A percentile compares a stretch with the other conserved stretches of the same genome.
phyloP scores from a whole-genome alignment of 1,140 invertebrate species.

The Trichomalopsis sarcophagae region DNA sequence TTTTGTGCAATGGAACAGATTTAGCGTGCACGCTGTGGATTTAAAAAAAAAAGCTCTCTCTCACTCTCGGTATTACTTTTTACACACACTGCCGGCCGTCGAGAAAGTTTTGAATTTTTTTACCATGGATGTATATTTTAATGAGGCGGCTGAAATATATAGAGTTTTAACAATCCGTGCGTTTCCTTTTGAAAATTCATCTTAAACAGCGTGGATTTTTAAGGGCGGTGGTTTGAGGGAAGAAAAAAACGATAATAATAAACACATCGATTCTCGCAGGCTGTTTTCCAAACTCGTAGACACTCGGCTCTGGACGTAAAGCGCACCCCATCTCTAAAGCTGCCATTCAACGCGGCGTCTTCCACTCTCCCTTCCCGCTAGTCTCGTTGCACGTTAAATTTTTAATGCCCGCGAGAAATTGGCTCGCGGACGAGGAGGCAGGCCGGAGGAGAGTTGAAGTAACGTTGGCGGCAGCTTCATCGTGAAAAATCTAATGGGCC shows the following conservation, averaged over 20 bases:
- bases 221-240: neutral
- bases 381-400: slow-evolving; percentile 26
- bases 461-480: slow-evolving; percentile 33
- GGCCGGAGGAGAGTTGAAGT: slow-evolving; percentile 33
- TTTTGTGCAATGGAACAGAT: neutral
- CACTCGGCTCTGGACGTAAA: neutral
- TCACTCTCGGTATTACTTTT: neutral
- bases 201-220: too few relatives aligned
- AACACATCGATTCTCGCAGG: neutral
- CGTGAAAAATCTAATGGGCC: slow-evolving; percentile 55
- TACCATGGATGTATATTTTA: neutral
- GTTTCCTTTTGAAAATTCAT: too few relatives aligned
- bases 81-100: too few relatives aligned
- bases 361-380: neutral
- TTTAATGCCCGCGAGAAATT: slow-evolving; percentile 41
- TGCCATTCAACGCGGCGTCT: slow-evolving; percentile 5
- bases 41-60: neutral
- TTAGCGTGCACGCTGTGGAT: neutral
- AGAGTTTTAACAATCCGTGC: neutral
- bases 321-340: neutral
- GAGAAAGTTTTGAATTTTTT: neutral
- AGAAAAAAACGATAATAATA: neutral
- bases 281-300: neutral
- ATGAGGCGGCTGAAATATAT: neutral
- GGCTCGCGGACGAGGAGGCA: neutral